Conservation (phyloP, 1,140 invertebrate species). For the Ips nitidus region DNA sequence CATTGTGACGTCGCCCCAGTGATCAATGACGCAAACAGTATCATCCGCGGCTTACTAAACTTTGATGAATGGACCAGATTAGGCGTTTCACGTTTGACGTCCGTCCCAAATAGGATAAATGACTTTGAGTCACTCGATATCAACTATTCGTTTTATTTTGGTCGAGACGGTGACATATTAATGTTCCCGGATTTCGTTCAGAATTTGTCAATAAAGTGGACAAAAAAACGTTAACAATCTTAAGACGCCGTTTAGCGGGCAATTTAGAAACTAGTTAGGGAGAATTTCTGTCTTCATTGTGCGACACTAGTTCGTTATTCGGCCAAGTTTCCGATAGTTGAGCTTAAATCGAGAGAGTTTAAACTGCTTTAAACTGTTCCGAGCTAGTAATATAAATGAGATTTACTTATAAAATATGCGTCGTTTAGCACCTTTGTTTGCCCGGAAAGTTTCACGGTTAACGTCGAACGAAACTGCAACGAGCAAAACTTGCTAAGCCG, state of each 20-base stretch:
- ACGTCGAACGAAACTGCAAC: background rate
- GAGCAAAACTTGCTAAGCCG: too few relatives aligned
- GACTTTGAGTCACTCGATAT: constrained; percentile 9
- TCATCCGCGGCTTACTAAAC: constrained; percentile 17
- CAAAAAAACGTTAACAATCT: too few relatives aligned
- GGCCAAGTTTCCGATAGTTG: constrained; percentile 9
- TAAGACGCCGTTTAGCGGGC: too few relatives aligned
- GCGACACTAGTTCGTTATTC: background rate
- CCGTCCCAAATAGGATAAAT: constrained; percentile 4
- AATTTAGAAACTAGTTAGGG: background rate
- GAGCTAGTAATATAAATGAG: constrained; percentile 5
- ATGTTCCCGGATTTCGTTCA: background rate
- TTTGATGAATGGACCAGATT: constrained; percentile 16
- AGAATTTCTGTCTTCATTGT: background rate
- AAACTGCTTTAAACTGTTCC: constrained; percentile 12
- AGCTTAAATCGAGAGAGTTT: constrained; percentile 8
- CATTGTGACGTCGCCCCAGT: constrained; percentile 11
- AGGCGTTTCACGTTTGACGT: constrained; percentile 19
- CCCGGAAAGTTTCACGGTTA: background rate
- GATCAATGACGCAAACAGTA: constrained; percentile 20
- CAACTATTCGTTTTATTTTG: constrained; percentile 10
- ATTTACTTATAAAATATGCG: constrained; percentile 13
- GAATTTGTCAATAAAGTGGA: too few relatives aligned
- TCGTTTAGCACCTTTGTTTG: constrained; percentile 14
- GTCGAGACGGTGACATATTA: constrained; percentile 2